phyloP scores from a whole-genome alignment of 1,140 invertebrate genomes.

The Gonioctena quinquepunctata region DNA sequence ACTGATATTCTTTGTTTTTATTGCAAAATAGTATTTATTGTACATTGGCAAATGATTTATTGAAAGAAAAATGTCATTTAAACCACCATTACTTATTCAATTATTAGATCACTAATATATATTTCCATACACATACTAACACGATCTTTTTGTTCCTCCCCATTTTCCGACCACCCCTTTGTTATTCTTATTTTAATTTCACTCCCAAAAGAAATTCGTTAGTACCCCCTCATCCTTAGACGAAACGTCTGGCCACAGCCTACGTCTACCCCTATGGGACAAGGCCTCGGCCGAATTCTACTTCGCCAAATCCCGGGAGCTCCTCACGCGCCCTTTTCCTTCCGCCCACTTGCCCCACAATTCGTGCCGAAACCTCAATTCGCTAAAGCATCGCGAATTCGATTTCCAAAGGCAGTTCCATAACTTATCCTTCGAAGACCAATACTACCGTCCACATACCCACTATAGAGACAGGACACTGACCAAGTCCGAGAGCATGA shows the following conservation, averaged over 20 bases:
- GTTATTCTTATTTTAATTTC: constrained; percentile 30
- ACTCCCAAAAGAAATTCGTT: constrained; percentile 38
- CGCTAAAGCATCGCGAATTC: constrained; percentile 20
- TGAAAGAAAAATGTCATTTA: no score
- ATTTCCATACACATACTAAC: constrained; percentile 42
- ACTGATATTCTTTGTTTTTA: no score
- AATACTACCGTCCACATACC: constrained; percentile 37
- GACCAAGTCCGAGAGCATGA: constrained; percentile 53
- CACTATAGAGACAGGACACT: constrained; percentile 35
- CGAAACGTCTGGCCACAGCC: constrained; percentile 47
- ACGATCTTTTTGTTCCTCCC: constrained; percentile 33
- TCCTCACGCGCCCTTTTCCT: constrained; percentile 64
- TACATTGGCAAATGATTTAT: no score
- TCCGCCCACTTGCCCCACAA: constrained; percentile 38
- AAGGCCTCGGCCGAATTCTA: constrained; percentile 74
- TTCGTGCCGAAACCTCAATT: constrained; percentile 40
- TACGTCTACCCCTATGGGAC: constrained; percentile 71
- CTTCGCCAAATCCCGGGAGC: constrained; percentile 71
- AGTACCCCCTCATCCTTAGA: constrained; percentile 51
- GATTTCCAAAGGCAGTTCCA: constrained; percentile 41
- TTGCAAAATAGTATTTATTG: no score
- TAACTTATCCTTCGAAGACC: constrained; percentile 44
- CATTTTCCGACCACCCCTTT: constrained; percentile 24
- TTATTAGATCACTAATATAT: no score
- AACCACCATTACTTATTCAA: no score